These are phyloP conservation scores for Andricus grossulariae DNA, from an alignment of 1,140 invertebrate genomes.

Conservation along the genomic window DNA sequence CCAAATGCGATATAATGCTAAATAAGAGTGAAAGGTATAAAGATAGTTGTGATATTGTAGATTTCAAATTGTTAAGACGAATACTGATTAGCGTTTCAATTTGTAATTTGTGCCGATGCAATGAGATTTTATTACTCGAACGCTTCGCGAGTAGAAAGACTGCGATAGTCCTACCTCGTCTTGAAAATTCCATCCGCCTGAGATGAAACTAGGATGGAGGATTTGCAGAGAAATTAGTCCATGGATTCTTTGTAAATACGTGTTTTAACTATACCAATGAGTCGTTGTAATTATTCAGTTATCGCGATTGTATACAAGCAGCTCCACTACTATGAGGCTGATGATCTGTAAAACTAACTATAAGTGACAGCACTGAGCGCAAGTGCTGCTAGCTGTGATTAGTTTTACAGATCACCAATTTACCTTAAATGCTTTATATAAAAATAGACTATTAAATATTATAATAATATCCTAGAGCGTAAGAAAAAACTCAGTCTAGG, in stretches of 20 bases:
- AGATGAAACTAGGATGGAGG: slow-evolving; percentile 36
- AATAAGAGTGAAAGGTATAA: slow-evolving; percentile 37
- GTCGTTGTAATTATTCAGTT: slow-evolving; percentile 42
- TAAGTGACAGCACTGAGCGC: too few species aligned
- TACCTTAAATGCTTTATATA: not conserved
- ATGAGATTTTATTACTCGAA: slow-evolving; percentile 16
- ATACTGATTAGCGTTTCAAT: slow-evolving; percentile 11
- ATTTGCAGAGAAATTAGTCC: slow-evolving; percentile 40
- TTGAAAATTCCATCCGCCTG: slow-evolving; percentile 42
- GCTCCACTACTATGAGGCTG: slow-evolving; percentile 36
- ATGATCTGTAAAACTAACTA: too few species aligned
- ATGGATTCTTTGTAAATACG: slow-evolving; percentile 34
- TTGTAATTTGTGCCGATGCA: slow-evolving; percentile 1
- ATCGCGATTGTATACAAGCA: slow-evolving; percentile 34
- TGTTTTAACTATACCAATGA: slow-evolving; percentile 38
- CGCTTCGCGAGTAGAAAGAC: slow-evolving; percentile 33
- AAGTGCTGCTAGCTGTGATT: too few species aligned
- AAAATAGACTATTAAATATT: slow-evolving; percentile 16
- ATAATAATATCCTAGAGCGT: slow-evolving; percentile 7
- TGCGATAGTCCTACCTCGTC: slow-evolving; percentile 41
- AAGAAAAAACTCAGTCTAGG: slow-evolving; percentile 15
- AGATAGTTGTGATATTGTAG: slow-evolving; percentile 45
- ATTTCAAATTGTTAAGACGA: slow-evolving; percentile 42
- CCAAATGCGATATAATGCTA: slow-evolving; percentile 22
- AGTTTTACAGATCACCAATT: too few species aligned